Evolutionary conservation across 2,888 invertebrate genomes (phyloP).

Genomic region (Athalia circularis): DNA sequence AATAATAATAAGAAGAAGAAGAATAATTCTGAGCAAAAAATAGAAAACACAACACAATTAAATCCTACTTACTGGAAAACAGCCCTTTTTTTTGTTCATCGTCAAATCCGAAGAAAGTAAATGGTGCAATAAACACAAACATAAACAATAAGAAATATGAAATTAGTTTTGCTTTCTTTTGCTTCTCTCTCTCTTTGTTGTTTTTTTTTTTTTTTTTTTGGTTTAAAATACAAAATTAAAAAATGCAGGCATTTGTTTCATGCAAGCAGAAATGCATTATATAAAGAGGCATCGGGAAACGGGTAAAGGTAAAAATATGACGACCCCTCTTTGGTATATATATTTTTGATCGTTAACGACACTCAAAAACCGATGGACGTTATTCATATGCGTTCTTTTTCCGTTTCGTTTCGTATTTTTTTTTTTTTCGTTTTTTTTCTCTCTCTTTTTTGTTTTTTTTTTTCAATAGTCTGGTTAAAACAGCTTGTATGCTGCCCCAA

Average conservation of each 20-base stretch:
- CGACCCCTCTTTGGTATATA: conserved; percentile 64
- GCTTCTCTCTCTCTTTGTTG: not conserved
- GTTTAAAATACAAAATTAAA: conserved; percentile 69
- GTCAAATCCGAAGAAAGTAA: conserved; percentile 81
- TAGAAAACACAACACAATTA: conserved; percentile 64
- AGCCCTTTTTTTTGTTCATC: conserved; percentile 77
- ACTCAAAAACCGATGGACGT: conserved; percentile 82
- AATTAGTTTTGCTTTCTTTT: conserved; percentile 67
- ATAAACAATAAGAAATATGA: conserved; percentile 85
- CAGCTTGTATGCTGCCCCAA: conserved; percentile 86
- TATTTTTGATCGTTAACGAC: conserved; percentile 77
- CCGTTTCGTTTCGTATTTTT: conserved; percentile 63
- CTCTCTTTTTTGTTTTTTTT: conserved; percentile 47
- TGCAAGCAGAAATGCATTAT: conserved; percentile 73
- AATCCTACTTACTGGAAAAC: conserved; percentile 84
- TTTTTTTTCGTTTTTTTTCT: conserved; percentile 74
- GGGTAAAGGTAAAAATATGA: conserved; percentile 62
- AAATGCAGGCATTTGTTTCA: conserved; percentile 71
- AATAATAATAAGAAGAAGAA: conserved; percentile 53
- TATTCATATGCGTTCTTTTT: conserved; percentile 60
- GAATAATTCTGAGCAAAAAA: conserved; percentile 34
- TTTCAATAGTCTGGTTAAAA: conserved; percentile 59
- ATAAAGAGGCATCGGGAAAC: conserved; percentile 66
- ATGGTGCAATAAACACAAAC: conserved; percentile 77
- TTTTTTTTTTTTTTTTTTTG: not conserved